Evolutionary conservation across 2,888 invertebrate genomes (phyloP).

Genomic region (Netelia virgata): DNA sequence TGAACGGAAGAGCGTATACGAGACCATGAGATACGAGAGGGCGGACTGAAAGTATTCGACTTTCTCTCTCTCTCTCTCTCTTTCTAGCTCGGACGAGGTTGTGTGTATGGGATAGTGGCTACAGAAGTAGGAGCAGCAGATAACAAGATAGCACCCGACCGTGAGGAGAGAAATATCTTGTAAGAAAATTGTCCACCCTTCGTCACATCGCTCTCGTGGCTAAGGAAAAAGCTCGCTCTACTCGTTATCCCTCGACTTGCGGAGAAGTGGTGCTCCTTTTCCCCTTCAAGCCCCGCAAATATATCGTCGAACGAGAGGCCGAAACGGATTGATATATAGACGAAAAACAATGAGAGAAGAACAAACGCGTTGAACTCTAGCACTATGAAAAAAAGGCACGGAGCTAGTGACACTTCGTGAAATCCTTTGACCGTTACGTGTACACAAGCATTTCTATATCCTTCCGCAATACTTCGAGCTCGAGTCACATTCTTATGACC

Average conservation of each 20-base stretch:
- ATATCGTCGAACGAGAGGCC: constrained; percentile 65
- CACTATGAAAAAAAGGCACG: constrained; percentile 4
- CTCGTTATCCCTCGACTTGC: constrained; percentile 76
- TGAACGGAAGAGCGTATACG: constrained; percentile 37
- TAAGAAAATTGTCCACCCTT: constrained; percentile 79
- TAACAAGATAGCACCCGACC: constrained; percentile 81
- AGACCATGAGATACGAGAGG: constrained; percentile 36
- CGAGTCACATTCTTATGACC: neutral
- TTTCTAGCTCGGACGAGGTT: constrained; percentile 10
- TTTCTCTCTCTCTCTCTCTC: neutral
- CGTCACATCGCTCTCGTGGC: constrained; percentile 66
- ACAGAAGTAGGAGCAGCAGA: constrained; percentile 61
- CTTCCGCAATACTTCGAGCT: neutral
- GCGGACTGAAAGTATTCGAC: constrained; percentile 26
- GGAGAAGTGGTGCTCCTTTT: constrained; percentile 56
- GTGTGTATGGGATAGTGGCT: constrained; percentile 40
- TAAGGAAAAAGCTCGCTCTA: constrained; percentile 66
- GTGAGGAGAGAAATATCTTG: constrained; percentile 78
- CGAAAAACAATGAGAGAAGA: constrained; percentile 62
- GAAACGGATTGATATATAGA: constrained; percentile 55
- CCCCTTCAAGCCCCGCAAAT: constrained; percentile 28
- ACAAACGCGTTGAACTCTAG: constrained; percentile 58
- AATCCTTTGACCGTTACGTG: neutral
- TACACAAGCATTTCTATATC: neutral
- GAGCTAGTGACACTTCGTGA: neutral